Conservation (phyloP, 1,140 invertebrate genomes). For the Callitettix versicolor region DNA sequence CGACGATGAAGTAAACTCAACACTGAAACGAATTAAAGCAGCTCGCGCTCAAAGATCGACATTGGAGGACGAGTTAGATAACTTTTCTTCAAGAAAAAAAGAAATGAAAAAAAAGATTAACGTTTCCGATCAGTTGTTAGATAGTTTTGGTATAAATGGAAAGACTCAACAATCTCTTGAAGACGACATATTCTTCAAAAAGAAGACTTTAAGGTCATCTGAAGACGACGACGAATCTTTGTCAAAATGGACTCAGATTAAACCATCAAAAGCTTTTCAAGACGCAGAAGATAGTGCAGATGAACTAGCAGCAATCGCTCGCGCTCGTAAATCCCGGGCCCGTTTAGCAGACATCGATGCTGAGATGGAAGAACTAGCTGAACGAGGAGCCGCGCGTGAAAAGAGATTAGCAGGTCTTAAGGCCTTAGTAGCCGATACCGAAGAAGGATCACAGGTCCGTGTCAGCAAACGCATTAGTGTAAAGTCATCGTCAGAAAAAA, state of each 20-base stretch:
- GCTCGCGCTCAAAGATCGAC: slow-evolving; percentile 5
- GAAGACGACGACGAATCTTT: slow-evolving; percentile 26
- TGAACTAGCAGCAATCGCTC: slow-evolving; percentile 28
- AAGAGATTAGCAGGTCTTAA: slow-evolving; percentile 42
- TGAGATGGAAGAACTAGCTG: slow-evolving; percentile 44
- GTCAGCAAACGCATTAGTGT: slow-evolving; percentile 21
- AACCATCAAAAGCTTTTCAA: slow-evolving; percentile 26
- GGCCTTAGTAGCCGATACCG: slow-evolving; percentile 41
- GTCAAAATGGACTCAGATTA: slow-evolving; percentile 42
- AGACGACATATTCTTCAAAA: slow-evolving; percentile 17
- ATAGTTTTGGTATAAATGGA: slow-evolving; percentile 41
- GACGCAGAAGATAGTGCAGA: slow-evolving; percentile 17
- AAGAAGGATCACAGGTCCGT: not conserved
- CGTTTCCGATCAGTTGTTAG: slow-evolving; percentile 43
- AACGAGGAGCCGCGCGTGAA: slow-evolving; percentile 43
- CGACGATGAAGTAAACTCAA: slow-evolving; percentile 18
- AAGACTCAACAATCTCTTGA: slow-evolving; percentile 26
- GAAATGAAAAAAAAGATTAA: slow-evolving; percentile 18
- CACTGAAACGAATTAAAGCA: slow-evolving; percentile 11
- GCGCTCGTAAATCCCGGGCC: slow-evolving; percentile 37
- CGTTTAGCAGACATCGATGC: slow-evolving; percentile 46
- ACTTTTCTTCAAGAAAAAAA: slow-evolving; percentile 2
- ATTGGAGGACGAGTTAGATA: slow-evolving; percentile 15
- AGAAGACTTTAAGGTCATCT: slow-evolving; percentile 5
- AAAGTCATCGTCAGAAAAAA: slow-evolving; percentile 12